phyloP scores from a whole-genome alignment of 2,888 invertebrate genomes.

The Drosophila austrosaltans region DNA sequence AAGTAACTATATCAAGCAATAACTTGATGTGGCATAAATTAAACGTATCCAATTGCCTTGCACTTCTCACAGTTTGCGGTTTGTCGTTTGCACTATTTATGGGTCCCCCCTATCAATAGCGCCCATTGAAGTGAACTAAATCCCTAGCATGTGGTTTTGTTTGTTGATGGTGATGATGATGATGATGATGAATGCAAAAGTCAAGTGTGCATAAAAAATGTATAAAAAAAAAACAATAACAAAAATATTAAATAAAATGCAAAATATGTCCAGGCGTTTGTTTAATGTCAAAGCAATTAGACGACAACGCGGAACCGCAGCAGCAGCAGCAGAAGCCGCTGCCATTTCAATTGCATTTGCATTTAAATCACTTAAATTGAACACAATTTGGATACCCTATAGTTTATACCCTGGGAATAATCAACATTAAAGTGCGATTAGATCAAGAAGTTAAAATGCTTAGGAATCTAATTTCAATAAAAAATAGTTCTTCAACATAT shows the following conservation, averaged over 20 bases:
- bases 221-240: constrained; percentile 22
- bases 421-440: not conserved
- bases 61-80: constrained; percentile 60
- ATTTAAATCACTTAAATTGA: constrained; percentile 47
- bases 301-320: constrained; percentile 27
- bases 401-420: not conserved
- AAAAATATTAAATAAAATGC: constrained; percentile 30
- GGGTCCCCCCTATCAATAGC: constrained; percentile 64
- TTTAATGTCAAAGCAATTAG: constrained; percentile 47
- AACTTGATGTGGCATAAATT: constrained; percentile 52
- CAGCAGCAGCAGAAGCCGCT: constrained; percentile 28
- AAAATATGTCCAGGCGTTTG: constrained; percentile 33
- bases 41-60: constrained; percentile 61
- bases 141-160: constrained; percentile 68
- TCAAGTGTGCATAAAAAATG: constrained; percentile 39
- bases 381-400: constrained; percentile 8
- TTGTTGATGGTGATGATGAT: constrained; percentile 7
- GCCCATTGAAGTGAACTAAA: constrained; percentile 51
- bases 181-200: constrained; percentile 27
- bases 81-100: not conserved
- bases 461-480: too few relatives aligned
- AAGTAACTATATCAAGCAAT: constrained; percentile 42
- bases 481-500: too few relatives aligned
- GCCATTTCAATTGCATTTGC: constrained; percentile 39
- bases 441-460: too few relatives aligned